A percentile compares a stretch with the other conserved stretches of the same genome.
phyloP scores from a whole-genome alignment of 2,888 invertebrate genomes.

The Julus scanicus region DNA sequence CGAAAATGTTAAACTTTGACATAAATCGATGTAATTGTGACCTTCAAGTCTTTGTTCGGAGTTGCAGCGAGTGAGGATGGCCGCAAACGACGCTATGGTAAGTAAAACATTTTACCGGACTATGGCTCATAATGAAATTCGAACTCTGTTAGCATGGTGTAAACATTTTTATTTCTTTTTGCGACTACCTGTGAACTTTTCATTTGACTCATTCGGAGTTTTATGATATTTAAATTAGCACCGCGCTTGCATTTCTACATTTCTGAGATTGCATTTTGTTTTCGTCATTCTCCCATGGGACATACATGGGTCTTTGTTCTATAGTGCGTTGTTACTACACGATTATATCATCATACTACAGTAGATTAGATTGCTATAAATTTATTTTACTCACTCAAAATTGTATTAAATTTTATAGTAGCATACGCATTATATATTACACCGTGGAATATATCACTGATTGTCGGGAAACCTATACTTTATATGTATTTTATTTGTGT shows the following conservation, averaged over 20 bases:
- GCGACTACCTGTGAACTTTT: neutral
- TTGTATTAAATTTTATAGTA: too few relatives aligned
- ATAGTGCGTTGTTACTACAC: too few relatives aligned
- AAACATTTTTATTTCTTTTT: neutral
- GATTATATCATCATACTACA: too few relatives aligned
- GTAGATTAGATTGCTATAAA: too few relatives aligned
- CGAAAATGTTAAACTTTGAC: constrained; percentile 22
- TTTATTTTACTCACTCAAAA: too few relatives aligned
- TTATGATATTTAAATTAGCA: neutral
- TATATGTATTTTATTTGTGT: too few relatives aligned
- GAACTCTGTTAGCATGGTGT: neutral
- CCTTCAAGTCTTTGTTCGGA: neutral
- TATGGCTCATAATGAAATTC: too few relatives aligned
- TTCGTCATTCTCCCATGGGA: neutral
- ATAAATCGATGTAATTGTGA: neutral
- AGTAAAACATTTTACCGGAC: neutral
- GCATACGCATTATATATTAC: too few relatives aligned
- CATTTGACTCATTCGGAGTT: neutral
- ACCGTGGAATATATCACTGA: too few relatives aligned
- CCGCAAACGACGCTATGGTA: constrained; percentile 17
- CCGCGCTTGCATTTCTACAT: neutral
- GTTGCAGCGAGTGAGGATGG: neutral
- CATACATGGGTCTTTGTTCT: too few relatives aligned
- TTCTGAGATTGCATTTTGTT: neutral
- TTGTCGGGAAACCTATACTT: too few relatives aligned